phyloP scores from a whole-genome alignment of 2,797 vertebrate genomes.

The Kryptolebias ocellatus region DNA sequence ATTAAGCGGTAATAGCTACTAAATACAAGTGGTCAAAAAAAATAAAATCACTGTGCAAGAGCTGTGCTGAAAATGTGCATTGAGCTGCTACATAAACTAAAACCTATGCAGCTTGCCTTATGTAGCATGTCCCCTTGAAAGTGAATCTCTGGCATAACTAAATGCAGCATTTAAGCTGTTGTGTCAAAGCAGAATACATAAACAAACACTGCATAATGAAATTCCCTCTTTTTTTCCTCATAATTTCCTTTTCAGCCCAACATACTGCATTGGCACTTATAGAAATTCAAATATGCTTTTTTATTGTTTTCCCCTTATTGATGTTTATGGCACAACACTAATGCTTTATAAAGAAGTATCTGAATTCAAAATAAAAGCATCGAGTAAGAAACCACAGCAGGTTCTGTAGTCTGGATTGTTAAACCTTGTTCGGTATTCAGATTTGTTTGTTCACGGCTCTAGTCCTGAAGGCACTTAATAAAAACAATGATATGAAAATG shows the following conservation, averaged over 20 bases:
- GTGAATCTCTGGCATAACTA: slow-evolving; percentile 55
- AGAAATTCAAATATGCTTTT: slow-evolving; percentile 41
- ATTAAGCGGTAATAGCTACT: slow-evolving; percentile 76
- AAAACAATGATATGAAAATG: slow-evolving; percentile 67
- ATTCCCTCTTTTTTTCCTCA: slow-evolving; percentile 73
- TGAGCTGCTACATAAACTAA: slow-evolving; percentile 57
- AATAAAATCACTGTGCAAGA: slow-evolving; percentile 79
- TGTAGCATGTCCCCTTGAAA: slow-evolving; percentile 53
- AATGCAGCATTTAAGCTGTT: slow-evolving; percentile 74
- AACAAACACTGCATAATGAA: slow-evolving; percentile 73
- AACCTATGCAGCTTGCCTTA: slow-evolving; percentile 58
- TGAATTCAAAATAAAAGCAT: slow-evolving; percentile 82
- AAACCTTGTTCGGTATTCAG: slow-evolving; percentile 69
- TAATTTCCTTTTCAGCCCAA: slow-evolving; percentile 63
- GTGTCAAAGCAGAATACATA: slow-evolving; percentile 70
- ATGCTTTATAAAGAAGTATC: slow-evolving; percentile 62
- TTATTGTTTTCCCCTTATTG: slow-evolving; percentile 56
- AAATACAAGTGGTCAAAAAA: slow-evolving; percentile 83
- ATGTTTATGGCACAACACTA: slow-evolving; percentile 70
- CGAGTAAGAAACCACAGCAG: slow-evolving; percentile 83
- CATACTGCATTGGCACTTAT: slow-evolving; percentile 66
- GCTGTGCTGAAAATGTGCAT: slow-evolving; percentile 75
- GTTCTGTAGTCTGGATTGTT: slow-evolving; percentile 70
- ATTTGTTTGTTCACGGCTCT: slow-evolving; percentile 69
- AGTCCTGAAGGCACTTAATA: slow-evolving; percentile 93